phyloP scores from a whole-genome alignment of 2,113 vertebrate genomes.

The Erinaceus europaeus region DNA sequence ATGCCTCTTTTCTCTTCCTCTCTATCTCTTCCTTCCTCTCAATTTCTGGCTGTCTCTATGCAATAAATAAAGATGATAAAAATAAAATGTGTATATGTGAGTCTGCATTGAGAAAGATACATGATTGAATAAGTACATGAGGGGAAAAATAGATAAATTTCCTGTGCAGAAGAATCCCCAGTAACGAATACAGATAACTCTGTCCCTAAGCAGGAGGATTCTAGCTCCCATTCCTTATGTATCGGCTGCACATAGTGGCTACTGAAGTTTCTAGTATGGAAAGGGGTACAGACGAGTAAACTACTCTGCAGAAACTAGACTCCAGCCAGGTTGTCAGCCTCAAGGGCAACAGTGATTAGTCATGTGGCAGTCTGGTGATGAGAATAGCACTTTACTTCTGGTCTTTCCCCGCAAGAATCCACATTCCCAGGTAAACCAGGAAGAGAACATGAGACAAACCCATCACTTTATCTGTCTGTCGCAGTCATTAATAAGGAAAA shows the following conservation, averaged over 20 bases:
- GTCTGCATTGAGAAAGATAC: not conserved
- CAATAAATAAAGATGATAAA: too few species aligned
- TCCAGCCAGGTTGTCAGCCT: not conserved
- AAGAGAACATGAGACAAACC: not conserved
- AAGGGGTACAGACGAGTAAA: not conserved
- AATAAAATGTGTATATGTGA: not conserved
- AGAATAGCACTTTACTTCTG: not conserved
- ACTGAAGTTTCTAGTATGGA: not conserved
- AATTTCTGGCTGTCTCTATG: too few species aligned
- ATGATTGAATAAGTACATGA: not conserved
- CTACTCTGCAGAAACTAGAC: not conserved
- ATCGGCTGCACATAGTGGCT: not conserved
- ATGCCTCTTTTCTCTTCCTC: too few species aligned
- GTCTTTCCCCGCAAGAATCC: not conserved
- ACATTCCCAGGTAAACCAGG: not conserved
- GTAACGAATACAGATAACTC: too few species aligned
- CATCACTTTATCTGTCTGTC: too few species aligned
- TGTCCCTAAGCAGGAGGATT: not conserved
- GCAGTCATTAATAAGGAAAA: not conserved
- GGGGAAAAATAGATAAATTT: not conserved
- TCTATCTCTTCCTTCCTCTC: too few species aligned
- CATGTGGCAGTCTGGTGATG: rapidly evolving
- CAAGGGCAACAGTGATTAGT: rapidly evolving
- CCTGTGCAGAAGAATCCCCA: not conserved
- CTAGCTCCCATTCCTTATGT: not conserved